These are phyloP conservation scores for Drosophila paranaensis DNA, from an alignment of 2,888 invertebrate species.

Conservation along the genomic window DNA sequence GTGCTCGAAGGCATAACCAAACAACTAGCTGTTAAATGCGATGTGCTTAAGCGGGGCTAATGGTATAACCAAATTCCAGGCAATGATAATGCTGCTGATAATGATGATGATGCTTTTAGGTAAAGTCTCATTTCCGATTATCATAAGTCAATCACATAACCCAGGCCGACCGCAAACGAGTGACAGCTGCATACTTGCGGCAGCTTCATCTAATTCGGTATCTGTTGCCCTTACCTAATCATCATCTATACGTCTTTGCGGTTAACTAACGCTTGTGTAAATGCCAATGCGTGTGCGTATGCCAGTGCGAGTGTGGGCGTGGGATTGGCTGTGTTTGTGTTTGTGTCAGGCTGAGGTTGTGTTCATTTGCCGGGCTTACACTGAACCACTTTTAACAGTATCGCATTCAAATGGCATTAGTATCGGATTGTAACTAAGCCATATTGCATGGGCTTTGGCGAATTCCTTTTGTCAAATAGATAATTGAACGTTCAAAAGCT, in stretches of 20 bases:
- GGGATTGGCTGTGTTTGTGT: background rate
- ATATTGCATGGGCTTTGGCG: background rate
- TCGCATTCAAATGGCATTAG: slow-evolving; percentile 35
- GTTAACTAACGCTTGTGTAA: slow-evolving; percentile 48
- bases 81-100: slow-evolving; percentile 27
- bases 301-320: slow-evolving; percentile 1
- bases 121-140: slow-evolving; percentile 41
- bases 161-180: slow-evolving; percentile 49
- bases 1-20: slow-evolving; percentile 1
- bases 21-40: slow-evolving; percentile 16
- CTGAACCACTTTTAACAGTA: slow-evolving; percentile 18
- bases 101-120: slow-evolving; percentile 18
- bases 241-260: slow-evolving; percentile 60
- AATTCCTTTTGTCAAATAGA: background rate
- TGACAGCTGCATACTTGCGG: slow-evolving; percentile 63
- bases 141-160: slow-evolving; percentile 58
- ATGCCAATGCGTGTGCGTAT: slow-evolving; percentile 6
- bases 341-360: slow-evolving; percentile 25
- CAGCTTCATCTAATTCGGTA: slow-evolving; percentile 32
- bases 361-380: slow-evolving; percentile 12
- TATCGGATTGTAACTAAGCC: slow-evolving; percentile 24
- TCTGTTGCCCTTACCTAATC: slow-evolving; percentile 57
- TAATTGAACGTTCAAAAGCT: slow-evolving; percentile 3
- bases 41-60: background rate
- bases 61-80: slow-evolving; percentile 6